Conservation (phyloP, 2,113 vertebrate genomes). For the Plecotus auritus region DNA sequence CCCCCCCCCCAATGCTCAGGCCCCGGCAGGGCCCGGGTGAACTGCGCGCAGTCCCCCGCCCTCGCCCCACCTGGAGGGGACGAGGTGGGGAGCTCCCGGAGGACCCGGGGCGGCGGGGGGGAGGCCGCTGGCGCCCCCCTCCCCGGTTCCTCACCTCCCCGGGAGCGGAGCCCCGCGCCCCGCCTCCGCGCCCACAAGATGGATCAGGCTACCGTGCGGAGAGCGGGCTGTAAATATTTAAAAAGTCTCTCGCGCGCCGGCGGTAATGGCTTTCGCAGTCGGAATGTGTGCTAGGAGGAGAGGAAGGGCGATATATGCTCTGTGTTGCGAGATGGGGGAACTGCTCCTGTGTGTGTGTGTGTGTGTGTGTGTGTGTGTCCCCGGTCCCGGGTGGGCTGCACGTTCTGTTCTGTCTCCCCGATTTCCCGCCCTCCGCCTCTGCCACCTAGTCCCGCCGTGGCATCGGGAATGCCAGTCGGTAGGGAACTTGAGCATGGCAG, state of each 20-base stretch:
- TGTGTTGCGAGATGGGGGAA: constrained; percentile 15
- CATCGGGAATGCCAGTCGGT: constrained; percentile 14
- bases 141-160: not conserved
- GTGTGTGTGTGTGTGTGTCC: too few species aligned
- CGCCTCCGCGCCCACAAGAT: constrained; percentile 67
- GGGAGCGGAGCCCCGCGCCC: constrained; percentile 44
- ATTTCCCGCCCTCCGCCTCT: constrained; percentile 58
- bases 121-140: not conserved
- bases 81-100: not conserved
- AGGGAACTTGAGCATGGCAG: constrained; percentile 55
- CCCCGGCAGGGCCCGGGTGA: constrained; percentile 1
- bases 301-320: constrained; percentile 55
- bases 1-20: constrained; percentile 3
- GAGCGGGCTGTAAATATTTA: constrained; percentile 77
- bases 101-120: not conserved
- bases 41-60: not conserved
- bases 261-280: constrained; percentile 74
- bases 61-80: not conserved
- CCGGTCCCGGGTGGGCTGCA: not conserved
- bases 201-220: constrained; percentile 74
- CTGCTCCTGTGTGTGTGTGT: constrained; percentile 27
- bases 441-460: constrained; percentile 23
- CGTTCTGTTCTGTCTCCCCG: constrained; percentile 18
- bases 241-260: constrained; percentile 74
- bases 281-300: constrained; percentile 65